Evolutionary conservation across 2,888 invertebrate genomes (phyloP).

Genomic region (Emmelina monodactyla): DNA sequence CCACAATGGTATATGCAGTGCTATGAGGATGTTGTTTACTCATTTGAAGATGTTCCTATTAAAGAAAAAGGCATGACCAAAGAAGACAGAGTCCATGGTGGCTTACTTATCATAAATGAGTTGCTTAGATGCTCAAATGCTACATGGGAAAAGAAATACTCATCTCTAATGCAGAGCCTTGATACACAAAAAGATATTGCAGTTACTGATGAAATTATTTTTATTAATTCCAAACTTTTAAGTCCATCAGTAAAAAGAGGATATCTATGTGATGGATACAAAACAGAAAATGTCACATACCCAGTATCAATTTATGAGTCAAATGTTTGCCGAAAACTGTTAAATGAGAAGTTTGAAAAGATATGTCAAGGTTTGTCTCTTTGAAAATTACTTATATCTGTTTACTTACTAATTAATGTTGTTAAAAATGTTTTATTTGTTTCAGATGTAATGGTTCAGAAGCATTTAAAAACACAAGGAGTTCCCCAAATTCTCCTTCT

Average conservation of each 20-base stretch:
- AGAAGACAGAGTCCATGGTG: constrained; percentile 94
- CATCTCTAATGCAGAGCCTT: constrained; percentile 70
- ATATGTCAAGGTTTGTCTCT: constrained; percentile 69
- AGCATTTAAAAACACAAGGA: constrained; percentile 75
- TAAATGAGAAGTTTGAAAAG: constrained; percentile 83
- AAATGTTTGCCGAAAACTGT: constrained; percentile 81
- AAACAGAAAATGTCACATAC: constrained; percentile 58
- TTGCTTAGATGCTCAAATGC: constrained; percentile 89
- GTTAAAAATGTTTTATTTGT: constrained; percentile 1
- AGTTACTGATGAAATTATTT: constrained; percentile 63
- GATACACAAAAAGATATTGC: constrained; percentile 52
- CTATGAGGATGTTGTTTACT: constrained; percentile 86
- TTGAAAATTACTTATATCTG: too few species aligned
- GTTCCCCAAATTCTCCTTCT: constrained; percentile 88
- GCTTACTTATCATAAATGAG: constrained; percentile 92
- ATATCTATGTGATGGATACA: constrained; percentile 51
- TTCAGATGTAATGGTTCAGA: constrained; percentile 79
- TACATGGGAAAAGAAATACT: constrained; percentile 84
- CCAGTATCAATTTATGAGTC: constrained; percentile 81
- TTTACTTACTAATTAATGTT: constrained; percentile 3
- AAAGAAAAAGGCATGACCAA: constrained; percentile 81
- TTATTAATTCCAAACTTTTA: constrained; percentile 66
- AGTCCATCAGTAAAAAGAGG: constrained; percentile 67
- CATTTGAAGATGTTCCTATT: constrained; percentile 72
- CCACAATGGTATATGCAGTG: constrained; percentile 94